Base-by-base conservation (phyloP, 2,888 invertebrate species). In the Melitaea athalia region DNA sequence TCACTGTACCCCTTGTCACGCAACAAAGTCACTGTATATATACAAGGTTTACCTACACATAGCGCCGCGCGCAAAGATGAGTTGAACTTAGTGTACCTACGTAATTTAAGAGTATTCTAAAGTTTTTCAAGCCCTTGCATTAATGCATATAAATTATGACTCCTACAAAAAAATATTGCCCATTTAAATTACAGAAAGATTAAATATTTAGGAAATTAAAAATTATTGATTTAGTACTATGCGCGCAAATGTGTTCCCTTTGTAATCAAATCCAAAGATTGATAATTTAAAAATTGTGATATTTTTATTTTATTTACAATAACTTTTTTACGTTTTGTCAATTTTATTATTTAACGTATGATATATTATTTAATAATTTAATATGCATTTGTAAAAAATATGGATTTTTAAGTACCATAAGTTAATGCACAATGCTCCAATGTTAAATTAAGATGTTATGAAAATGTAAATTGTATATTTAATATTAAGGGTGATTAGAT, bases 241-340 rank as follows among this genome's bases (percentile, higher is more conserved):
- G 47, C 42, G 53, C 50, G 15, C 24, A 53, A 53, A 42, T 55
- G 11, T 31, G 33, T 42, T 31, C 42, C 57, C 42, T 59, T 59
- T 52, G 43, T 64, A 57, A 45, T 57, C 33, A 59, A 62, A 64
- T 72, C 75, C 75, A 76, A 76, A 75, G 72, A 76, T 70, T 69
- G 38, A 38, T 55, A 57, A 49, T 70, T 45, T 73, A 63, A 63
- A 24, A 63, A 68, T 73, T 76, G 76, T 76, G 76, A 76, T 76
- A 76, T 74, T 74, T 70, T 73, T 65, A 69, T 69, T 65, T 24
- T 24, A 47, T 60, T 67, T 50, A 38, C 24, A 57, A 42, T 42
- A 45, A 24, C 45, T 42, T 15, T 53, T 17, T 47, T 24, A 45
- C 5, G 31, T 38, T 50, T 47, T 33, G 42, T 42, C 57, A 17